These are phyloP conservation scores for Meganola albula DNA, from an alignment of 2,888 invertebrate genomes.

Conservation along the genomic window DNA sequence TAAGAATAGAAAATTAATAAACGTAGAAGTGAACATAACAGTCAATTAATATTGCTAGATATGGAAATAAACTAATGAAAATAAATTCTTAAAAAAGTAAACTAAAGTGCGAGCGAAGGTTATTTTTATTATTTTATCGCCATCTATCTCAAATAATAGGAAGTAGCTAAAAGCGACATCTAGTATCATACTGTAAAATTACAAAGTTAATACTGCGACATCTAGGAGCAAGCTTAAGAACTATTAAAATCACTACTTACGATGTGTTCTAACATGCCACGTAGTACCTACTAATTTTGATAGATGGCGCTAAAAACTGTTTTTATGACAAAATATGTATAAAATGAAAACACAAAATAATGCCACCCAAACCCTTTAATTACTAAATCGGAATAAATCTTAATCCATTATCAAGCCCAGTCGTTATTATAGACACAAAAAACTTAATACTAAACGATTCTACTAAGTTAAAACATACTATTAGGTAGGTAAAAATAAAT, in stretches of 20 bases:
- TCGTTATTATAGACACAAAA: slow-evolving; percentile 18
- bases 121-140: no score
- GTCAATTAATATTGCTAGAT: no score
- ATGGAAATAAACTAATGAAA: no score
- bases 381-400: slow-evolving; percentile 6
- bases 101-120: no score
- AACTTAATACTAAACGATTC: background rate
- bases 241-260: background rate
- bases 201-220: slow-evolving; percentile 9
- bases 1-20: no score
- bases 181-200: no score
- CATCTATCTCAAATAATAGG: no score
- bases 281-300: background rate
- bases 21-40: no score
- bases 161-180: no score
- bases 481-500: background rate
- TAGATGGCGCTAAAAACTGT: slow-evolving; percentile 10
- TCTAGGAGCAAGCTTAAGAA: slow-evolving; percentile 4
- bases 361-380: slow-evolving; percentile 29
- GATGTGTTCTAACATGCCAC: background rate
- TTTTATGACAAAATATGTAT: background rate
- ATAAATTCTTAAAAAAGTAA: no score
- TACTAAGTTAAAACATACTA: background rate
- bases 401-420: slow-evolving; percentile 22
- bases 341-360: slow-evolving; percentile 14